phyloP scores from a whole-genome alignment of 53 echinoderm and acorn worm species.

The Holothuria leucospilota region DNA sequence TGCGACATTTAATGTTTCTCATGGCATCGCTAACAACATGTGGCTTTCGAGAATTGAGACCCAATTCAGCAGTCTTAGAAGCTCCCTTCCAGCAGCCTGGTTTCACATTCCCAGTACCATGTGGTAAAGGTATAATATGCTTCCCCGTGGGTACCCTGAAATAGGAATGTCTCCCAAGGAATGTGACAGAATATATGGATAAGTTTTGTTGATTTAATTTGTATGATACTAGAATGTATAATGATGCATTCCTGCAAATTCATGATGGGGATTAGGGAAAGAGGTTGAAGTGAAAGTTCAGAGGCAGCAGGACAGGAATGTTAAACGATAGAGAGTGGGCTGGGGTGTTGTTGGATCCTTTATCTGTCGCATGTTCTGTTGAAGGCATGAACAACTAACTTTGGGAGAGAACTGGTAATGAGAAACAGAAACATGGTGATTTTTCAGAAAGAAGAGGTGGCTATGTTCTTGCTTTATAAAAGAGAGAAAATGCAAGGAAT shows the following conservation, averaged over 20 bases:
- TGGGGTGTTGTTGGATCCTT: too few species aligned
- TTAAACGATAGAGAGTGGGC: too few species aligned
- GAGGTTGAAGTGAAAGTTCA: too few species aligned
- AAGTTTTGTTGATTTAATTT: background rate
- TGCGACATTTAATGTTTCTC: conserved; percentile 80
- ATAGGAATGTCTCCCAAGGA: background rate
- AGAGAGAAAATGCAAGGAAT: too few species aligned
- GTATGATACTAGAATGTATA: background rate
- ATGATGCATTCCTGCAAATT: background rate
- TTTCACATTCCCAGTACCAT: conserved; percentile 88
- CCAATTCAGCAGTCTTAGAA: conserved; percentile 85
- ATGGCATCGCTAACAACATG: conserved; percentile 89
- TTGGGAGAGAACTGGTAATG: too few species aligned
- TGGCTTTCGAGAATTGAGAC: conserved; percentile 90
- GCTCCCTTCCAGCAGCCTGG: conserved; percentile 94
- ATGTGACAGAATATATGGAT: background rate
- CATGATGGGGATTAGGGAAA: too few species aligned
- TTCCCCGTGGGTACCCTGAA: background rate
- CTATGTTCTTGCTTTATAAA: too few species aligned
- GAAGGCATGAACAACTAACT: too few species aligned
- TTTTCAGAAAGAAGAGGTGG: too few species aligned
- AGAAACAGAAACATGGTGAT: too few species aligned
- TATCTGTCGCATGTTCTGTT: too few species aligned
- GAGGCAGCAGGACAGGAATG: too few species aligned
- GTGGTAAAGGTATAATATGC: conserved; percentile 75